These are phyloP conservation scores for Periphyllus acericola DNA, from an alignment of 2,888 invertebrate genomes.

Conservation along the genomic window DNA sequence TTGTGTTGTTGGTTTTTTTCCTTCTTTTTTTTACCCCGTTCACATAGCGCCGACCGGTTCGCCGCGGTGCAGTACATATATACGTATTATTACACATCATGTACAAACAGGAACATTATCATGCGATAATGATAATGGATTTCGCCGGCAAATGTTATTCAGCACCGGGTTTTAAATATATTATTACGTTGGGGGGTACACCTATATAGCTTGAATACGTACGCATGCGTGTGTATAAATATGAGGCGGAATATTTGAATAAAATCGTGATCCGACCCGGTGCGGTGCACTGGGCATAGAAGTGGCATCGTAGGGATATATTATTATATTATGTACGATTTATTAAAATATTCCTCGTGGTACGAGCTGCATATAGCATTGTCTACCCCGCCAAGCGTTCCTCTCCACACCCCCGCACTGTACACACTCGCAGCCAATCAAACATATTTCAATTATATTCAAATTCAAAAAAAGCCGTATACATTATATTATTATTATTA, in stretches of 20 bases:
- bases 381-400: not conserved
- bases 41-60: not conserved
- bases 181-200: not conserved
- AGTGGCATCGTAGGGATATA: conserved; percentile 13
- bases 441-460: conserved; percentile 41
- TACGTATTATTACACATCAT: not conserved
- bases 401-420: too few species aligned
- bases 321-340: not conserved
- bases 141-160: conserved; percentile 1
- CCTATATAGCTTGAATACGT: too few species aligned
- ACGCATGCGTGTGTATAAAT: too few species aligned
- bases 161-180: not conserved
- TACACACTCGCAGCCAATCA: not conserved
- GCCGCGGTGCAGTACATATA: not conserved
- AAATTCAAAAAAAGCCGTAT: not conserved
- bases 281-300: not conserved
- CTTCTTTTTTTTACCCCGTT: not conserved
- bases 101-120: not conserved
- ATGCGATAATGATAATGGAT: conserved; percentile 26
- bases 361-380: not conserved
- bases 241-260: not conserved
- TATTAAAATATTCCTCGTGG: conserved; percentile 25
- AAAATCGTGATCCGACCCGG: conserved; percentile 46
- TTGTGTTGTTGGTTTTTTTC: not conserved
- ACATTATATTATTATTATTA: conserved; percentile 1